Base-by-base conservation (phyloP, 2,888 invertebrate species). In the Chloroclysta siterata region DNA sequence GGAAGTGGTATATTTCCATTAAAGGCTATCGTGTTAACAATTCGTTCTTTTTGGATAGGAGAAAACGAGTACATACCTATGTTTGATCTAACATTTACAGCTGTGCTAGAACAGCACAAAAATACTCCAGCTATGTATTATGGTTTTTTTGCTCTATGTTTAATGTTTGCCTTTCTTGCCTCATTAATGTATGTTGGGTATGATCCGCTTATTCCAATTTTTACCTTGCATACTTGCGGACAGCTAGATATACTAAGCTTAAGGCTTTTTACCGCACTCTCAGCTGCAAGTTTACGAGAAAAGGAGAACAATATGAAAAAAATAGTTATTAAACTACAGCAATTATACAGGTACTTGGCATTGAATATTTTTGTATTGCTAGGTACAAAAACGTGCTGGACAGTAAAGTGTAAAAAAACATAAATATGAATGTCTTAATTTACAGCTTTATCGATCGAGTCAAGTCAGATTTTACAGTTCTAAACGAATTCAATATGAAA, bases 121-220 rank as follows among this genome's bases (percentile, higher is more conserved):
- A 64, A 80, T 36, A 54, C 55, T 7, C 46, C 72, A 5, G 36
- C 60, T n/a, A 50, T 77, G 0, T 85, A 75, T 66, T 74, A 75
- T 17, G 0, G 69, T 0, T 55, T 81, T 29, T 83, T 80, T 42
- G 5, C 55, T 0, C 41, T 78, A 5, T 72, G 71, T 54, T 52
- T 79, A 0, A n/a, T 70, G 11, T 87, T 85, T 50, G 84, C 72
- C 60, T 17, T 68, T 0, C 85, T 80, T 54, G 80, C 84, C 8
- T 39, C 64, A 11, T 36, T 65, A 13, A 77, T 86, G 69, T 87
- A 82, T 28, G 70, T 84, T 0, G 85, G 85, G 3, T 90, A 89
- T 66, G 90, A 91, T 74, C 84, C 90, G 1, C 63, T 91, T n/a
- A 80, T 85, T 0, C 87, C 88, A 0, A 87, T 89, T 72, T 84